A percentile compares a stretch with the other conserved stretches of the same genome.
Evolutionary conservation across 2,888 invertebrate genomes (phyloP).

Genomic region (Stratiomys singularior): DNA sequence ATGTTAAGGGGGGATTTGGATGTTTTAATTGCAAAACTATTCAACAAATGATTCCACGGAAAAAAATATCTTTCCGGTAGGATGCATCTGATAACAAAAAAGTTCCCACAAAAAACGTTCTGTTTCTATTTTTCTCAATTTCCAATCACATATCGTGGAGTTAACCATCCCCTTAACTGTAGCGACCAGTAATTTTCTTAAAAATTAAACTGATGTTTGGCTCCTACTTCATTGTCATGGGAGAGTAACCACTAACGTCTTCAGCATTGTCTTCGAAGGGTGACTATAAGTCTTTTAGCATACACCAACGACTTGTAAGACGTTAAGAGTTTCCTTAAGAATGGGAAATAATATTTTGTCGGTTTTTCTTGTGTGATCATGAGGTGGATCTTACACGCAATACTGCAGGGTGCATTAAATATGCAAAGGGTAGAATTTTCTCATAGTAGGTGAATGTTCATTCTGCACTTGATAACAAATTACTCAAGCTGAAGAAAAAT

Average conservation of each 20-base stretch:
- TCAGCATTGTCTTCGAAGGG: conserved; percentile 27
- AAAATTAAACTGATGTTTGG: conserved; percentile 21
- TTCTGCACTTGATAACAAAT: background rate
- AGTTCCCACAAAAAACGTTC: too few relatives aligned
- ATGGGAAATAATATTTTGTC: conserved; percentile 35
- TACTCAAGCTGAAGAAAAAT: background rate
- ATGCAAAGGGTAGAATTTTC: conserved; percentile 10
- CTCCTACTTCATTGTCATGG: conserved; percentile 47
- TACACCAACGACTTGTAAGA: conserved; percentile 6
- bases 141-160: too few relatives aligned
- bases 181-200: background rate
- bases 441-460: background rate
- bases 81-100: too few relatives aligned
- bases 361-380: background rate
- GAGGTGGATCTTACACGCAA: conserved; percentile 37
- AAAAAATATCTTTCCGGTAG: too few relatives aligned
- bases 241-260: conserved; percentile 47
- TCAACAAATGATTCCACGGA: too few relatives aligned
- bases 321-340: conserved; percentile 15
- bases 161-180: background rate
- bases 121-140: too few relatives aligned
- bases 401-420: conserved; percentile 4
- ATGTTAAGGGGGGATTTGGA: background rate
- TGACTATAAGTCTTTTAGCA: conserved; percentile 22
- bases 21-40: background rate